A percentile compares a stretch with the other conserved stretches of the same genome.
Evolutionary conservation across 2,113 vertebrate species (phyloP).

Genomic region (Noturus placidus): DNA sequence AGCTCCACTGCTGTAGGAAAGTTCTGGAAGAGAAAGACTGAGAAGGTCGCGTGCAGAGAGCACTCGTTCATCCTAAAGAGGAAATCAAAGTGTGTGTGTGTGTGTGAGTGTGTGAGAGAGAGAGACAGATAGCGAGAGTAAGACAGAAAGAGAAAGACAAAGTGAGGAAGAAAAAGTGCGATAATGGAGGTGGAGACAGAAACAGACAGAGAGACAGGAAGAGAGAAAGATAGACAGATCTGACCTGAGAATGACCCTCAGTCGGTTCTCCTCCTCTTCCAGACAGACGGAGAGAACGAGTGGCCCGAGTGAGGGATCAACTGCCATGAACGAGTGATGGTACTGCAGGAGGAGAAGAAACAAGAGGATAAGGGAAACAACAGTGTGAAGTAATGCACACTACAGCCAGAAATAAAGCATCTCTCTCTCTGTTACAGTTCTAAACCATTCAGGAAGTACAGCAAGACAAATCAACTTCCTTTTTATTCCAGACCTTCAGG

Average conservation of each 20-base stretch:
- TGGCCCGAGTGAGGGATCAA: constrained; percentile 76
- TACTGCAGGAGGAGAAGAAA: constrained; percentile 69
- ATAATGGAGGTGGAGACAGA: neutral
- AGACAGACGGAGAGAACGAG: constrained; percentile 85
- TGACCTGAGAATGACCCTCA: constrained; percentile 84
- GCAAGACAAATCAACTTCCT: neutral
- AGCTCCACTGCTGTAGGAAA: constrained; percentile 84
- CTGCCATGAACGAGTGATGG: constrained; percentile 86
- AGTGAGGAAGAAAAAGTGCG: neutral
- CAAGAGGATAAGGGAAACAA: neutral
- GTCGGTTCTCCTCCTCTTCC: constrained; percentile 81
- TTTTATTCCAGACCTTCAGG: neutral
- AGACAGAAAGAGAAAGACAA: neutral
- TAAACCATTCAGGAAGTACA: neutral
- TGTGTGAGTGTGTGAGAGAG: neutral
- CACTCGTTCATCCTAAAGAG: constrained; percentile 78
- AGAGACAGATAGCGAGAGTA: neutral
- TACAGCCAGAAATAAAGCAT: neutral
- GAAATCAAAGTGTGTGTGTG: neutral
- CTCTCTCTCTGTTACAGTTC: neutral
- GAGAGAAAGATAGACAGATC: neutral
- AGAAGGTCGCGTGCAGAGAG: constrained; percentile 81
- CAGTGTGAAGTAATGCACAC: neutral
- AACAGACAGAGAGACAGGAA: neutral
- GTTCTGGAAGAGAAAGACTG: constrained; percentile 73